Conservation (phyloP, 2,797 vertebrate species). For the Smutsia gigantea region DNA sequence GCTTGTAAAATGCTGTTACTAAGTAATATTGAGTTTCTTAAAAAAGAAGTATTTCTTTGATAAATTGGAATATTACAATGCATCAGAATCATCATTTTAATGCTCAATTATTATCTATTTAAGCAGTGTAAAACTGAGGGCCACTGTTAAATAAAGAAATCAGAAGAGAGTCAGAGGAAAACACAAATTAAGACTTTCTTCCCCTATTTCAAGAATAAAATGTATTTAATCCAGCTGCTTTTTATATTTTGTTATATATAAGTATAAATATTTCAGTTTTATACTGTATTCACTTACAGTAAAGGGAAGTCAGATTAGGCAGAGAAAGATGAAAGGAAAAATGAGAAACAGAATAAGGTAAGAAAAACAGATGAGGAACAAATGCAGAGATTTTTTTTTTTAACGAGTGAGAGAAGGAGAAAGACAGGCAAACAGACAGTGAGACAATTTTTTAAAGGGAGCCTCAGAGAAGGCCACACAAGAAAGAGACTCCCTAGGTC, state of each 20-base stretch:
- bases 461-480: background rate
- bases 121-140: background rate
- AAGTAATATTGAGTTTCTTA: background rate
- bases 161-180: background rate
- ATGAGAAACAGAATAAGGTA: background rate
- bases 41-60: background rate
- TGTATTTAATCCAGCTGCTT: background rate
- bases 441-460: background rate
- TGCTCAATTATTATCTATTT: background rate
- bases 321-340: background rate
- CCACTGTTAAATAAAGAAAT: background rate
- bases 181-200: conserved; percentile 1
- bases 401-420: no score
- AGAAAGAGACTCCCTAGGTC: background rate
- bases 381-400: background rate
- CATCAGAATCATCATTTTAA: background rate
- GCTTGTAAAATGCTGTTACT: background rate
- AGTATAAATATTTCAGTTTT: background rate
- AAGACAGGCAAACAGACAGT: background rate
- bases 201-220: conserved; percentile 2
- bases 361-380: background rate
- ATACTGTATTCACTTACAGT: background rate
- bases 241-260: background rate
- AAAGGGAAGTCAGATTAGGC: background rate
- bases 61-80: background rate